Evolutionary conservation across 2,888 invertebrate species (phyloP).

Genomic region (Leucoma salicis): DNA sequence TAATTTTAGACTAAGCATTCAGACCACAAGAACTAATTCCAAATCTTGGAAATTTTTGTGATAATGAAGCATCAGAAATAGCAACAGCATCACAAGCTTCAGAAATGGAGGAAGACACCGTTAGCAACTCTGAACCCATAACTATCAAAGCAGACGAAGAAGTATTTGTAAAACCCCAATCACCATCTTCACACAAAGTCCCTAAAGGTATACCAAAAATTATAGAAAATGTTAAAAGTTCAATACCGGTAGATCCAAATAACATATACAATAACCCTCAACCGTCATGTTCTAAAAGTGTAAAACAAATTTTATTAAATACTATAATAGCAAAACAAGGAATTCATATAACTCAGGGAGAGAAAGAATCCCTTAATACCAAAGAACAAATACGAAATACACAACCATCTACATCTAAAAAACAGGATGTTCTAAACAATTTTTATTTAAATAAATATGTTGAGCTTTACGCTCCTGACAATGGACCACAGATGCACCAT

Average conservation of each 20-base stretch:
- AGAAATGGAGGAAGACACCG: too few species aligned
- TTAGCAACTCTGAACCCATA: background rate
- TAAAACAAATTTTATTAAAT: background rate
- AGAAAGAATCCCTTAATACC: background rate
- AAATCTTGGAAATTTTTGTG: too few species aligned
- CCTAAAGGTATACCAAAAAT: background rate
- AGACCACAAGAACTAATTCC: too few species aligned
- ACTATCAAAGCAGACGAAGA: background rate
- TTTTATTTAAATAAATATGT: conserved; percentile 13
- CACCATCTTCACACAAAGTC: background rate
- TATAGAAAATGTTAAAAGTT: background rate
- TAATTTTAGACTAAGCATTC: too few species aligned
- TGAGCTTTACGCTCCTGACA: conserved; percentile 42
- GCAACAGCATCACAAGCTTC: background rate
- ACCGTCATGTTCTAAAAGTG: background rate
- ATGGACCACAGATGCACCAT: conserved; percentile 50
- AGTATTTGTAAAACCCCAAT: background rate
- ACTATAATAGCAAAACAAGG: background rate
- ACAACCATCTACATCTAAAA: conserved; percentile 2
- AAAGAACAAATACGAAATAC: background rate
- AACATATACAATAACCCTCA: background rate
- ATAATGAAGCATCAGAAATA: background rate
- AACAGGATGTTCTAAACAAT: background rate
- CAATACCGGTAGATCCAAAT: background rate
- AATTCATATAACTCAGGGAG: background rate